Percentiles rank a stretch among this genome's conserved stretches.
Evolutionary conservation across 2,797 vertebrate genomes (phyloP).

Genomic region (Gallirallus australis): DNA sequence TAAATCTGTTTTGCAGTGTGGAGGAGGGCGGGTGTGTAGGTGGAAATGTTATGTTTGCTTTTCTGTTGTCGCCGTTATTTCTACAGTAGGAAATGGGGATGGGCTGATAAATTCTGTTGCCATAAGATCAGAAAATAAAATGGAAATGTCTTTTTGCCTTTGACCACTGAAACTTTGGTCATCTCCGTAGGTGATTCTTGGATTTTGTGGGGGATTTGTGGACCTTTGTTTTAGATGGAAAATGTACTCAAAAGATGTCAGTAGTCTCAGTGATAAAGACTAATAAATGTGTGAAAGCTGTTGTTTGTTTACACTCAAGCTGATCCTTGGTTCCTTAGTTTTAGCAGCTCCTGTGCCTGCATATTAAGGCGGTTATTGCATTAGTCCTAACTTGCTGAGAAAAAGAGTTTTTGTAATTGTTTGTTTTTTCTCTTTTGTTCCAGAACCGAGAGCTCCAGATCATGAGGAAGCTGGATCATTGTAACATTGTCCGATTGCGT

Average conservation of each 20-base stretch:
- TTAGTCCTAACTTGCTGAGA: not conserved
- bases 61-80: not conserved
- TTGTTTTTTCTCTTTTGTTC: conserved; percentile 61
- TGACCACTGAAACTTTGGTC: not conserved
- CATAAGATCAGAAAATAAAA: not conserved
- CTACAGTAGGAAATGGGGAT: not conserved
- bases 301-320: not conserved
- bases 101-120: not conserved
- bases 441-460: conserved; percentile 97
- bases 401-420: not conserved
- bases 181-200: not conserved
- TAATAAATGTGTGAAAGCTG: not conserved
- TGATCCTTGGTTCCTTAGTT: not conserved
- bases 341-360: not conserved
- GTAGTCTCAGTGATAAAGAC: not conserved
- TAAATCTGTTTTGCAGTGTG: not conserved
- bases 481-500: conserved; percentile 98
- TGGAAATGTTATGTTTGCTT: not conserved
- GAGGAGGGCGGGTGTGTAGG: not conserved
- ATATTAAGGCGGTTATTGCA: not conserved
- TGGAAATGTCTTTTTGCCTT: not conserved
- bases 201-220: not conserved
- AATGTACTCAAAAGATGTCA: not conserved
- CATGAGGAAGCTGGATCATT: conserved; percentile 98
- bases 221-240: not conserved